Evolutionary conservation across 2,888 invertebrate genomes (phyloP), one percentile per base, ranked within the genome.

Genomic region (Strigamia maritima): DNA sequence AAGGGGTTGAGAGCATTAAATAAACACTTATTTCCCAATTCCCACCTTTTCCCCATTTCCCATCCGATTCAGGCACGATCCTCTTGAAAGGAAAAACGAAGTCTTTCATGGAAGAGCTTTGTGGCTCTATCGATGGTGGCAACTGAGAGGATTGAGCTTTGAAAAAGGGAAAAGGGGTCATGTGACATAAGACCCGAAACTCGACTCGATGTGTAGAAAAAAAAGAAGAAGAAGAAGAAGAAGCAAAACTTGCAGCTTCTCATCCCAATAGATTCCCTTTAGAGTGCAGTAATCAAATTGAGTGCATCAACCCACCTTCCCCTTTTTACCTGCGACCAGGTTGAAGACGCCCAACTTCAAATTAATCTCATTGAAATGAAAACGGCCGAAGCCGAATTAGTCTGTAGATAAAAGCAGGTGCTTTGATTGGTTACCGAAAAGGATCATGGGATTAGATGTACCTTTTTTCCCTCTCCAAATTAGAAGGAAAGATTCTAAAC

Each of bases 311-410:
- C 70, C 70, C 70, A 70, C 70, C 70, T 70, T 54, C 54, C 54
- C 35, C 54, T 22, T 54, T 54, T 54, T 54, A 70, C 70, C 70
- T 70, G 70, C 70, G 70, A 70, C 70, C 70, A 28, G 70, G 70
- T 70, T 70, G 26, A 70, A 70, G 70, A 70, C 70, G 70, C 70
- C 70, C 70, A 70, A 70, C 70, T 70, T 70, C 26, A 70, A 70
- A 70, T 70, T 70, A 70, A 70, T 70, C 70, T 70, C 70, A 70
- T 70, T 70, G 70, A 70, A 70, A 70, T 70, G 70, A 70, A 70
- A 70, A 70, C 70, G 70, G 70, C 28, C 70, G 70, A 70, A 70
- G 35, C 35, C 19, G 70, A 70, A 70, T 70, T 70, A 70, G 70
- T 70, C 28, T 70, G 26, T 70, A 70, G 70, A 70, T 70, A 70